phyloP scores from a whole-genome alignment of 2,888 invertebrate genomes.

The Pyrocoelia pectoralis region DNA sequence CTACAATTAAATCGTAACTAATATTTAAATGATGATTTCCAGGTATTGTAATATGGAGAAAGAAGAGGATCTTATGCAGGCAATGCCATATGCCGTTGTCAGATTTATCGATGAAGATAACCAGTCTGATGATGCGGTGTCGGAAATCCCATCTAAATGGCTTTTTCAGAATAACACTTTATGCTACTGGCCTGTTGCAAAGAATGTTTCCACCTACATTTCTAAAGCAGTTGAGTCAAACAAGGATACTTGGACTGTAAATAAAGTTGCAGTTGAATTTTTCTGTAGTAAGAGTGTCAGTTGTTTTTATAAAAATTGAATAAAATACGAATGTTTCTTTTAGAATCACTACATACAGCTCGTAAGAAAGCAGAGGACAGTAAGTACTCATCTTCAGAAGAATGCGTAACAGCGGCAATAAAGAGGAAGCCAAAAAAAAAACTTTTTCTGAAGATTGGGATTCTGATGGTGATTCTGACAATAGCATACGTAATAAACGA shows the following conservation, averaged over 20 bases:
- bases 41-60: no score
- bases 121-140: conserved; percentile 3
- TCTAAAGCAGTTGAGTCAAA: background rate
- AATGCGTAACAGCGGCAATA: background rate
- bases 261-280: conserved; percentile 7
- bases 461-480: no score
- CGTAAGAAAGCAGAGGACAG: conserved; percentile 4
- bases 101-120: no score
- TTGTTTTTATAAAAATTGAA: conserved; percentile 4
- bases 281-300: conserved; percentile 6
- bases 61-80: no score
- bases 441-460: no score
- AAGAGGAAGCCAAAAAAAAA: conserved; percentile 1
- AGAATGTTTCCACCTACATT: background rate
- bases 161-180: conserved; percentile 1
- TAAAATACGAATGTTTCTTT: background rate
- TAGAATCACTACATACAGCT: conserved; percentile 3
- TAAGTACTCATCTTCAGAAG: conserved; percentile 3
- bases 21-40: no score
- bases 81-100: no score
- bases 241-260: background rate
- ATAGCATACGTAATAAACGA: no score
- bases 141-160: conserved; percentile 3
- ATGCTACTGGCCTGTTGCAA: conserved; percentile 3
- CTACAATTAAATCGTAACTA: no score